Evolutionary conservation across 92 coral and sea anemone species (phyloP).

Genomic region (Micromussa lordhowensis): DNA sequence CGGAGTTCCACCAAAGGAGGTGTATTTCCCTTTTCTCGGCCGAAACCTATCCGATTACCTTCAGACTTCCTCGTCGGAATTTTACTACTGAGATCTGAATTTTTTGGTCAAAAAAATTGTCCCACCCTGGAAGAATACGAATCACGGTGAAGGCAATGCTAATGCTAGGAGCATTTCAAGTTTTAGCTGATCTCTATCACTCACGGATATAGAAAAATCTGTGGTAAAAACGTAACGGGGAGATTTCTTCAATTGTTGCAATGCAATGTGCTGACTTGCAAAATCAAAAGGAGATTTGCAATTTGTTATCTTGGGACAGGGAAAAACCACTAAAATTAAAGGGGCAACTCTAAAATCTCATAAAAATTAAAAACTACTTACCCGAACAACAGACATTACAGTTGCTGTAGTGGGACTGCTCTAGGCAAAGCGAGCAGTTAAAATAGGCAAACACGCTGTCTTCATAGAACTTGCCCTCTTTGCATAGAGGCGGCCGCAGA

Average conservation of each 20-base stretch:
- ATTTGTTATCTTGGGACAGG: neutral
- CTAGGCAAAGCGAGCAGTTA: neutral
- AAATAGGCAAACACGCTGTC: conserved; percentile 17
- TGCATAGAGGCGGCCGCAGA: conserved; percentile 11
- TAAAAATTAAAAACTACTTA: neutral
- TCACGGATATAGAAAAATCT: neutral
- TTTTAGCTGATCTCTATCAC: neutral
- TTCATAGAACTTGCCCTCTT: conserved; percentile 15
- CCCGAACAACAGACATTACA: conserved; percentile 7
- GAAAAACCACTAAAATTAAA: neutral
- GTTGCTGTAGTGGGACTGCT: conserved; percentile 24
- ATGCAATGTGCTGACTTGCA: conserved; percentile 14
- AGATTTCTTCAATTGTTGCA: too few species aligned
- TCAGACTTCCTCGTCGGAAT: neutral
- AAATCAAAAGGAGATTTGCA: neutral
- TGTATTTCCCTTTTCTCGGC: neutral
- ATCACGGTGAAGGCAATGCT: neutral
- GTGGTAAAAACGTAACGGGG: neutral
- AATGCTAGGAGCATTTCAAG: neutral
- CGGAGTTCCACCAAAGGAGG: neutral
- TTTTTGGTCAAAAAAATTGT: neutral
- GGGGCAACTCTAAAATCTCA: neutral
- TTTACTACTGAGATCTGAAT: neutral
- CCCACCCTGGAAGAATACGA: neutral
- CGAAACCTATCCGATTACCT: neutral